phyloP scores from a whole-genome alignment of 37 sponge, comb jelly and placozoan genomes.

The Cladorhizidae sp. region DNA sequence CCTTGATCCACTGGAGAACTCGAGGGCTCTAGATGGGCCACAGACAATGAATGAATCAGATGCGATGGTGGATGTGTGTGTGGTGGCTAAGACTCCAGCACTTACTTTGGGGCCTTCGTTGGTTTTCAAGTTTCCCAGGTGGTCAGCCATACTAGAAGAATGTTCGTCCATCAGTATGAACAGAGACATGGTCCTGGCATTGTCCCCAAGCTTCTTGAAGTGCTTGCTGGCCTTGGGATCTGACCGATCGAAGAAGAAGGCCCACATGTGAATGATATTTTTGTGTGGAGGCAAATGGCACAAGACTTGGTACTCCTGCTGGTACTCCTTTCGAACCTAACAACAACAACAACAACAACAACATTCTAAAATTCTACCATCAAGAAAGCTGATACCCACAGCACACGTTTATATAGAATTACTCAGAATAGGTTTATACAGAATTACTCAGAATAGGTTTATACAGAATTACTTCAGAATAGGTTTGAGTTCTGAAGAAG shows the following conservation, averaged over 20 bases:
- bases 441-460: conserved; percentile 44
- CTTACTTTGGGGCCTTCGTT: conserved; percentile 63
- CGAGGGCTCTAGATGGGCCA: conserved; percentile 26
- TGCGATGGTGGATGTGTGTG: background rate
- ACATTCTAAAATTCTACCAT: conserved; percentile 10
- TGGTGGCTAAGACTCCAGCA: background rate
- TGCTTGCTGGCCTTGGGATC: conserved; percentile 35
- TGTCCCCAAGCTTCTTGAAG: conserved; percentile 20
- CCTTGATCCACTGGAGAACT: conserved; percentile 62
- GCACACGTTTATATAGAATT: conserved; percentile 3
- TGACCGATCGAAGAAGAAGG: conserved; percentile 85
- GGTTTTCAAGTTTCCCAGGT: conserved; percentile 23
- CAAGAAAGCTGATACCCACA: too few relatives aligned
- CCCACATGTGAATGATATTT: conserved; percentile 86
- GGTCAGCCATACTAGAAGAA: conserved; percentile 50
- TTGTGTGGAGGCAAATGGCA: conserved; percentile 74
- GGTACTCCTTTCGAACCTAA: conserved; percentile 59
- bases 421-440: conserved; percentile 29
- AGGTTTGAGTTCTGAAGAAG: conserved; percentile 49
- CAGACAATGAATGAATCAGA: background rate
- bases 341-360: background rate
- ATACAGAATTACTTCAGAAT: conserved; percentile 49
- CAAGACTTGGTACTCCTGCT: conserved; percentile 86
- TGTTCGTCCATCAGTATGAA: conserved; percentile 80
- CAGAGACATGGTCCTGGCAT: conserved; percentile 61